Evolutionary conservation across 2,113 vertebrate species (phyloP).

Genomic region (Galemys pyrenaicus): DNA sequence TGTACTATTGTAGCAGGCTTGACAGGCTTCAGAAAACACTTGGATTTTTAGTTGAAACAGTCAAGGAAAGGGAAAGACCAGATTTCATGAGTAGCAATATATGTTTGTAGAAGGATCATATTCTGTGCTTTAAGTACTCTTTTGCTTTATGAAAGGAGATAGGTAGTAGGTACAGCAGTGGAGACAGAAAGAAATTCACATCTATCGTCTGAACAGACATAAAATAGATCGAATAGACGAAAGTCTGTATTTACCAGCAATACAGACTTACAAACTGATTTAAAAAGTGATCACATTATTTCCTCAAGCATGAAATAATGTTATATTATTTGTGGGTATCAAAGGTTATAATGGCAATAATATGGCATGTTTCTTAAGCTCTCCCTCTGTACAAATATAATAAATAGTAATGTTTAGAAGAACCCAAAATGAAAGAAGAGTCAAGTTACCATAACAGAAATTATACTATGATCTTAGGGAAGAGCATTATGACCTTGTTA

Average conservation of each 20-base stretch:
- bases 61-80: conserved; percentile 70
- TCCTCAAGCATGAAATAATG: conserved; percentile 42
- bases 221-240: conserved; percentile 6
- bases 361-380: neutral
- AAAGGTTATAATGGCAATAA: neutral
- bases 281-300: conserved; percentile 54
- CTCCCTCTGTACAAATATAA: neutral
- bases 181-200: neutral
- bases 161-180: neutral
- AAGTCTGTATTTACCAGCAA: neutral
- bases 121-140: conserved; percentile 37
- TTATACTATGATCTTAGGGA: neutral
- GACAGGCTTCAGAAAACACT: conserved; percentile 66
- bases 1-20: conserved; percentile 59
- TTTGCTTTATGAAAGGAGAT: neutral
- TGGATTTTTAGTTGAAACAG: conserved; percentile 56
- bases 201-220: neutral
- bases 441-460: neutral
- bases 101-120: conserved; percentile 46
- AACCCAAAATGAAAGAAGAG: neutral
- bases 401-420: neutral
- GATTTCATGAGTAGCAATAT: conserved; percentile 64
- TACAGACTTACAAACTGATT: conserved; percentile 36
- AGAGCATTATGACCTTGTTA: neutral
- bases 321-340: conserved; percentile 32